phyloP scores from a whole-genome alignment of 1,140 invertebrate genomes.

The Drosophila pandora region DNA sequence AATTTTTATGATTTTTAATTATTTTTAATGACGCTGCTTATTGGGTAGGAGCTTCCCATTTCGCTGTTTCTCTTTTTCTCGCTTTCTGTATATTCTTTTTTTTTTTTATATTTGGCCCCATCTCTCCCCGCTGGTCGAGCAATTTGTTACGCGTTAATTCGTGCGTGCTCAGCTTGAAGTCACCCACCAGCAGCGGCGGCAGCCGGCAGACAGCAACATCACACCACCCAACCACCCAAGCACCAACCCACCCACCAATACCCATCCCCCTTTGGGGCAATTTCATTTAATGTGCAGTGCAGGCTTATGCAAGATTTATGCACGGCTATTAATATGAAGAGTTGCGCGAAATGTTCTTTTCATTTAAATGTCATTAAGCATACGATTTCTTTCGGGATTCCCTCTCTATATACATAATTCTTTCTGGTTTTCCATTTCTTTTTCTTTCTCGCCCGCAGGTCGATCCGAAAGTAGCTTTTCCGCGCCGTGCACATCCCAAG shows the following conservation, averaged over 20 bases:
- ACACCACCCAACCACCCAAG: background rate
- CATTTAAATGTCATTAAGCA: constrained; percentile 81
- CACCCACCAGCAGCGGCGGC: constrained; percentile 10
- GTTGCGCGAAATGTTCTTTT: constrained; percentile 78
- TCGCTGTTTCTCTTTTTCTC: constrained; percentile 8
- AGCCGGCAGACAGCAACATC: constrained; percentile 7
- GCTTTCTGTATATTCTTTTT: background rate
- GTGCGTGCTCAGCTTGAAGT: constrained; percentile 75
- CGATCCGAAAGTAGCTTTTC: constrained; percentile 99
- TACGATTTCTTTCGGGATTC: constrained; percentile 57
- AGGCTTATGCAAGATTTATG: constrained; percentile 79
- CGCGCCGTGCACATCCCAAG: constrained; percentile 99
- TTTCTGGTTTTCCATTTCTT: background rate
- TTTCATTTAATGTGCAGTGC: constrained; percentile 78
- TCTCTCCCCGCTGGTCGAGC: constrained; percentile 52
- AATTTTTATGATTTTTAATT: constrained; percentile 83
- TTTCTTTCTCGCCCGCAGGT: constrained; percentile 88
- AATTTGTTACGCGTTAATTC: constrained; percentile 81
- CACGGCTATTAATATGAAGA: constrained; percentile 78
- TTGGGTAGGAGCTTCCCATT: constrained; percentile 45
- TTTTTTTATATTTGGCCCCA: background rate
- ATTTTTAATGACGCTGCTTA: constrained; percentile 82
- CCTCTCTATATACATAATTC: constrained; percentile 5
- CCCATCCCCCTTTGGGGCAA: constrained; percentile 44
- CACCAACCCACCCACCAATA: background rate